These are phyloP conservation scores for Riparia riparia DNA, from an alignment of 2,113 vertebrate genomes.

Conservation along the genomic window DNA sequence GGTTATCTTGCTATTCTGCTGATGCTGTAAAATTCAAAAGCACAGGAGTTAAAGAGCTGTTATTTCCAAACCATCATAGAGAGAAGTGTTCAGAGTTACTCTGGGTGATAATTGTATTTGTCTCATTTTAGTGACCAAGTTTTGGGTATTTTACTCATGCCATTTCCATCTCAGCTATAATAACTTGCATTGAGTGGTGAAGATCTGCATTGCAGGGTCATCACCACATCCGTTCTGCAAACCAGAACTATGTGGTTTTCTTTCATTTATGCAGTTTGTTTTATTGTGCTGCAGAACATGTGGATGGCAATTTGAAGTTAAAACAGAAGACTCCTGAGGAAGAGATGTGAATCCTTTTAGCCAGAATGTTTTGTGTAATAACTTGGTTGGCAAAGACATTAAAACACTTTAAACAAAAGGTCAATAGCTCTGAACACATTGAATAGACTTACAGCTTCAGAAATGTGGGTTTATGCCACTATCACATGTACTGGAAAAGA, in stretches of 20 bases:
- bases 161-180: not conserved
- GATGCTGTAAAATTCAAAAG: not conserved
- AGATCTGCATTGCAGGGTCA: not conserved
- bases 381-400: not conserved
- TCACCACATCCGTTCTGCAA: not conserved
- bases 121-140: not conserved
- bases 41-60: not conserved
- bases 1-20: not conserved
- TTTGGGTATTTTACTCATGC: not conserved
- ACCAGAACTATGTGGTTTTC: not conserved
- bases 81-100: not conserved
- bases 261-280: constrained; percentile 9
- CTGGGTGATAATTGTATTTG: not conserved
- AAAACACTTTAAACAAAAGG: not conserved
- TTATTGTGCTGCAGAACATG: not conserved
- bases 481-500: not conserved
- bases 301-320: not conserved
- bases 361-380: not conserved
- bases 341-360: not conserved
- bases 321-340: not conserved
- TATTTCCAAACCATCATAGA: not conserved
- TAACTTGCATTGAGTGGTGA: not conserved
- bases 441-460: not conserved
- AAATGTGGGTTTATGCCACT: not conserved
- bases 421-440: not conserved